phyloP scores from a whole-genome alignment of 2,113 vertebrate species.

The Notarius quadriscutis region DNA sequence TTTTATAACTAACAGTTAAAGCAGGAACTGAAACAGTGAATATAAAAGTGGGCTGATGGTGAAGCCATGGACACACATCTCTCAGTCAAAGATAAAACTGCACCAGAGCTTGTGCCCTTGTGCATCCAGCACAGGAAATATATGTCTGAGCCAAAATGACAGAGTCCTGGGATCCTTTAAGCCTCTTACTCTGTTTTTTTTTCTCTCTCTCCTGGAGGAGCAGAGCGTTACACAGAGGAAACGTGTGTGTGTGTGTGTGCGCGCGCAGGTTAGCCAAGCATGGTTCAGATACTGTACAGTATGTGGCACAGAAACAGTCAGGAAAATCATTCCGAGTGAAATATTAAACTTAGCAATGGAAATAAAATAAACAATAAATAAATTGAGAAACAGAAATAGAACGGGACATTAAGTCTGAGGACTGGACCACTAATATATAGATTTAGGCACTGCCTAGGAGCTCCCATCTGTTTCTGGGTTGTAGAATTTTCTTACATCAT shows the following conservation, averaged over 20 bases:
- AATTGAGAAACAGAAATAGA: not conserved
- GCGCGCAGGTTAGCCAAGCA: slow-evolving; percentile 59
- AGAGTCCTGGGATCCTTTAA: slow-evolving; percentile 71
- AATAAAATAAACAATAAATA: not conserved
- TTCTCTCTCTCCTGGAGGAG: slow-evolving; percentile 54
- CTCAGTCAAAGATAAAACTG: slow-evolving; percentile 14
- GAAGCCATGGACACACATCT: not conserved
- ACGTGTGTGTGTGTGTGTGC: slow-evolving; percentile 42
- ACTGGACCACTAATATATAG: not conserved
- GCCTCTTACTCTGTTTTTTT: slow-evolving; percentile 69
- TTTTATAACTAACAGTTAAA: not conserved
- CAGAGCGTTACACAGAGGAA: slow-evolving; percentile 46
- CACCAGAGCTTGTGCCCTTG: not conserved
- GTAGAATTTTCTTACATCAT: too few species aligned
- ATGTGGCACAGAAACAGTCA: slow-evolving; percentile 43
- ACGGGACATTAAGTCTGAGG: not conserved
- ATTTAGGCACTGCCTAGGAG: too few species aligned
- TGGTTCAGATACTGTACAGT: slow-evolving; percentile 60
- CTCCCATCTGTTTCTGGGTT: too few species aligned
- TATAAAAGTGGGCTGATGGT: not conserved
- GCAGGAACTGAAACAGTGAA: not conserved
- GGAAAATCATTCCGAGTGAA: slow-evolving; percentile 54
- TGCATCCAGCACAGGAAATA: slow-evolving; percentile 62
- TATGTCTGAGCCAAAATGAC: slow-evolving; percentile 65
- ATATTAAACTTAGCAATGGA: not conserved